These are phyloP conservation scores for Phalacrocorax carbo DNA, from an alignment of 2,113 vertebrate genomes.

Conservation along the genomic window DNA sequence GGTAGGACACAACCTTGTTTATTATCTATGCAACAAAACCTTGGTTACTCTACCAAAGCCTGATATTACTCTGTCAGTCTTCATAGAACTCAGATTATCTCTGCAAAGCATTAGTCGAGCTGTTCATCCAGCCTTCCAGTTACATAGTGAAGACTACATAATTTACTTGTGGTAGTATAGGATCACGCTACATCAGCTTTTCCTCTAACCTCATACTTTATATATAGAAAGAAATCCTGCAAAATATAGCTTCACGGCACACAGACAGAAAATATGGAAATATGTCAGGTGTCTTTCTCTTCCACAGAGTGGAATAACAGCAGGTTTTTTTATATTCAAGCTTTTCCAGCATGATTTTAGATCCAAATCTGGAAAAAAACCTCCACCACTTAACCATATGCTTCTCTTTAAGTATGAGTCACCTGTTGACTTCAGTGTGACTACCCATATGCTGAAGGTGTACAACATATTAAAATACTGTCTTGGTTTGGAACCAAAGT, in stretches of 20 bases:
- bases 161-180: background rate
- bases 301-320: background rate
- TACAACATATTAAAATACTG: background rate
- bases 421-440: conserved; percentile 33
- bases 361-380: background rate
- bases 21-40: background rate
- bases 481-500: background rate
- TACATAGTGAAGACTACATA: background rate
- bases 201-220: background rate
- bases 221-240: background rate
- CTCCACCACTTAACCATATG: background rate
- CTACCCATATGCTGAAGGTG: conserved; percentile 1
- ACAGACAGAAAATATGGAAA: background rate
- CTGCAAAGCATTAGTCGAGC: background rate
- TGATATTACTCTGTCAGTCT: background rate
- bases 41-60: background rate
- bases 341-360: background rate
- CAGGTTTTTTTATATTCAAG: background rate
- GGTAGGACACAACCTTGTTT: background rate
- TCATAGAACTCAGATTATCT: background rate
- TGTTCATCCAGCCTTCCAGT: background rate
- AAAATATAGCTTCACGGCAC: background rate
- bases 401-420: background rate
- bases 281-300: background rate
- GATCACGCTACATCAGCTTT: background rate